Evolutionary conservation across 2,797 vertebrate species (phyloP), one percentile per base, ranked within the genome.

Genomic region (Melanotaenia nigrans): DNA sequence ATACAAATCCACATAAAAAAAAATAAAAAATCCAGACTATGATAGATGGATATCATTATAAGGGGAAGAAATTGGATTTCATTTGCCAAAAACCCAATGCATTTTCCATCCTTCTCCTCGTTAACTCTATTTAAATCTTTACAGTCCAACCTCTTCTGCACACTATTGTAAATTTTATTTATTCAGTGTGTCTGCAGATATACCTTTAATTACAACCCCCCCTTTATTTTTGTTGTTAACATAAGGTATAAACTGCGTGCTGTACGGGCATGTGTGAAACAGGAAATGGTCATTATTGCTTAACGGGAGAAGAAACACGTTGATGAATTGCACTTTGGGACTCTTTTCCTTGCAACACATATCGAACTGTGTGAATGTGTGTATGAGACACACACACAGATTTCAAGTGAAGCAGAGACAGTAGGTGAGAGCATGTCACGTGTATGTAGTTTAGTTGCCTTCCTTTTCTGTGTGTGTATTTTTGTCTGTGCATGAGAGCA

Each of bases 271-370:
- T 65, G 8, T 61, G 61, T 55, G 20, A 20, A 25, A 79, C 20
- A 35, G 61, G 60, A 69, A 70, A 82, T 77, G 73, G 78, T 88
- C 73, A 85, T 82, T 61, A 38, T 73, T 68, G 83, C 87, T 82
- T 30, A 9, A 75, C 77, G 82, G 55, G 40, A 66, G 73, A 88
- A 63, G 73, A 81, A 75, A 71, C 67, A 61, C 47, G 71, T 71
- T 90, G 86, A 89, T 87, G 82, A 87, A 89, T 87, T 84, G 85
- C 83, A 83, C 49, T 84, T 72, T 79, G 30, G 38, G 45, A 84
- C 36, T 40, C 18, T 78, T 84, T 79, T 80, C 25, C 49, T 45
- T 49, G 75, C 65, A 72, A 58, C 61, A 65, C 63, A 61, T 72
- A 81, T 58, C 68, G 65, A 78, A 79, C 61, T 47, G 51, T 10